Evolutionary conservation across 2,888 invertebrate genomes (phyloP).

Genomic region (Chironomus tentans): DNA sequence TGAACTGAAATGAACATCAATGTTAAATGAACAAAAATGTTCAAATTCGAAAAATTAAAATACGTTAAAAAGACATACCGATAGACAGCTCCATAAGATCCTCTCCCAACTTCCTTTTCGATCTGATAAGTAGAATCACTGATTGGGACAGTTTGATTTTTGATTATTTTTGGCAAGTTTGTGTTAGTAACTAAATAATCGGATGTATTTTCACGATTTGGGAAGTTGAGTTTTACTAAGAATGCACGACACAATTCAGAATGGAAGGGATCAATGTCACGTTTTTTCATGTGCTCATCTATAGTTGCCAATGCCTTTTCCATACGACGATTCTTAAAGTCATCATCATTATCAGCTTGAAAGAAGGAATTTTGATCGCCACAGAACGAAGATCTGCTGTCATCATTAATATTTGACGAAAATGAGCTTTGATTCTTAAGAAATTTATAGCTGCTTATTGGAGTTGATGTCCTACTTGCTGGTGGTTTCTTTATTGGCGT

Average conservation of each 20-base stretch:
- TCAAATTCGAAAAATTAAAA: background rate
- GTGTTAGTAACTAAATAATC: slow-evolving; percentile 50
- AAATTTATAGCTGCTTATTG: slow-evolving; percentile 30
- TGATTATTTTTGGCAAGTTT: slow-evolving; percentile 53
- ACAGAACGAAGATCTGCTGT: slow-evolving; percentile 38
- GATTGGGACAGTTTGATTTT: slow-evolving; percentile 45
- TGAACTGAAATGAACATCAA: background rate
- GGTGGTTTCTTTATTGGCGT: slow-evolving; percentile 26
- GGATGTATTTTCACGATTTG: slow-evolving; percentile 51
- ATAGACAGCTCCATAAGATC: slow-evolving; percentile 78
- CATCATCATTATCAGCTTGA: slow-evolving; percentile 39
- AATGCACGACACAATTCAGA: slow-evolving; percentile 60
- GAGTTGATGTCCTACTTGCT: slow-evolving; percentile 38
- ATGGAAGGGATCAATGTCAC: slow-evolving; percentile 72
- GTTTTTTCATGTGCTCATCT: slow-evolving; percentile 37
- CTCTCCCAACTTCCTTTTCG: slow-evolving; percentile 74
- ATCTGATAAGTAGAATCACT: slow-evolving; percentile 52
- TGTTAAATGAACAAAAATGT: background rate
- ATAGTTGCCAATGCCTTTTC: slow-evolving; percentile 39
- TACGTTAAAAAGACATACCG: slow-evolving; percentile 43
- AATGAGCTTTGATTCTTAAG: slow-evolving; percentile 14
- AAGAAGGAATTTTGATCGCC: slow-evolving; percentile 41
- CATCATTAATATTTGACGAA: slow-evolving; percentile 31
- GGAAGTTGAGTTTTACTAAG: slow-evolving; percentile 64
- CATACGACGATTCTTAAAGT: slow-evolving; percentile 38